phyloP scores from a whole-genome alignment of 2,888 invertebrate genomes.

The Watsonalla binaria region DNA sequence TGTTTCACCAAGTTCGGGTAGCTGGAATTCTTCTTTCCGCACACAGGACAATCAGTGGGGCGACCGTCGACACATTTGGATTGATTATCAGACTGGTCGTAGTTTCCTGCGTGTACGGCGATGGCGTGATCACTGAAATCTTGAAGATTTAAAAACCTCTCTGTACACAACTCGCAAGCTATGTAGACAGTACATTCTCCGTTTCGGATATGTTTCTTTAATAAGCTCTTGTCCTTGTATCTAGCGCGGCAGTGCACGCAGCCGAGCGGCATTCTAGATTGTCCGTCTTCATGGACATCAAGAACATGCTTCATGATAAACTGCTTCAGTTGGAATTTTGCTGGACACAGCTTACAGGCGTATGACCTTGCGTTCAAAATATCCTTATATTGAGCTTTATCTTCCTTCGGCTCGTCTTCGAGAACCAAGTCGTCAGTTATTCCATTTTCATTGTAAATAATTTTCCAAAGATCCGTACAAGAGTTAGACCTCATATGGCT shows the following conservation, averaged over 20 bases:
- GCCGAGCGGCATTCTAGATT: conserved; percentile 55
- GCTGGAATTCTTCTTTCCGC: conserved; percentile 74
- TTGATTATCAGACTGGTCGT: conserved; percentile 59
- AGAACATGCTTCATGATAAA: conserved; percentile 74
- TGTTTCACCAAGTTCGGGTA: conserved; percentile 80
- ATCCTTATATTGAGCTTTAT: conserved; percentile 68
- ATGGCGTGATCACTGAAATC: conserved; percentile 73
- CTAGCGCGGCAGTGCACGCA: conserved; percentile 68
- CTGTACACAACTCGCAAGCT: conserved; percentile 71
- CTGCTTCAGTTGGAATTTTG: conserved; percentile 73
- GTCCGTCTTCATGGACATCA: conserved; percentile 72
- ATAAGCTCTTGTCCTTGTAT: conserved; percentile 65
- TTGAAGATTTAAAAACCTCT: conserved; percentile 63
- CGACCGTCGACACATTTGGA: conserved; percentile 68
- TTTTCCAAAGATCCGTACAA: conserved; percentile 72
- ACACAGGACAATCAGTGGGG: conserved; percentile 74
- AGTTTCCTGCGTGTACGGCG: conserved; percentile 62
- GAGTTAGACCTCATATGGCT: conserved; percentile 74
- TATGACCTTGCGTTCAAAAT: conserved; percentile 74
- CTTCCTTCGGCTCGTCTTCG: conserved; percentile 58
- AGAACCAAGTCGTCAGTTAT: conserved; percentile 70
- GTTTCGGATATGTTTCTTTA: conserved; percentile 71
- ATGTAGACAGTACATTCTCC: conserved; percentile 80
- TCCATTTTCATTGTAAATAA: conserved; percentile 70
- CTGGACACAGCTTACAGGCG: conserved; percentile 70